Conservation (phyloP, 1,140 invertebrate genomes). For the Leptonema lineaticorne region DNA sequence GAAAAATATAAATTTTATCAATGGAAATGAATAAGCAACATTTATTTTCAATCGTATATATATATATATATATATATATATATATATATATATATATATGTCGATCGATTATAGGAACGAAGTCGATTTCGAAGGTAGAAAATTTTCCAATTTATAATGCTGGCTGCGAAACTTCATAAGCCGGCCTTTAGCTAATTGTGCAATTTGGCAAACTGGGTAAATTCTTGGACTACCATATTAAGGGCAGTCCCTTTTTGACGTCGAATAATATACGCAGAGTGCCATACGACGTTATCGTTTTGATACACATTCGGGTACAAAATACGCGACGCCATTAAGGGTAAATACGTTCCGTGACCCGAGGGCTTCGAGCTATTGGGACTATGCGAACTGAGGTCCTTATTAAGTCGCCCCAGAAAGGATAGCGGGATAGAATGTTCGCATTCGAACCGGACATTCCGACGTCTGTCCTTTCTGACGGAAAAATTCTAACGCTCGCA, state of each 20-base stretch:
- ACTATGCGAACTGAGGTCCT: neutral
- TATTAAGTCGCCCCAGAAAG: conserved; percentile 1
- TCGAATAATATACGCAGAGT: neutral
- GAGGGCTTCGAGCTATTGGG: neutral
- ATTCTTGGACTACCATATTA: neutral
- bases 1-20: too few relatives aligned
- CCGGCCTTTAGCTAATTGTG: conserved; percentile 14
- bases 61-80: too few relatives aligned
- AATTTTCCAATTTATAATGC: too few relatives aligned
- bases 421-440: too few relatives aligned
- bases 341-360: neutral
- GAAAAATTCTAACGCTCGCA: too few relatives aligned
- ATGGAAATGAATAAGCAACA: too few relatives aligned
- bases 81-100: too few relatives aligned
- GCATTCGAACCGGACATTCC: neutral
- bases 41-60: too few relatives aligned
- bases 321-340: neutral
- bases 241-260: neutral
- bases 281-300: neutral
- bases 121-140: too few relatives aligned
- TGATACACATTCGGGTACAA: neutral
- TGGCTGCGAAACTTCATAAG: conserved; percentile 17
- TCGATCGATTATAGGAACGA: neutral
- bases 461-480: too few relatives aligned
- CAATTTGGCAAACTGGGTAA: neutral